Percentiles rank a stretch among this genome's conserved stretches.
These are phyloP conservation scores for Leptodactylus fallax DNA, from an alignment of 2,797 vertebrate genomes.

Conservation along the genomic window DNA sequence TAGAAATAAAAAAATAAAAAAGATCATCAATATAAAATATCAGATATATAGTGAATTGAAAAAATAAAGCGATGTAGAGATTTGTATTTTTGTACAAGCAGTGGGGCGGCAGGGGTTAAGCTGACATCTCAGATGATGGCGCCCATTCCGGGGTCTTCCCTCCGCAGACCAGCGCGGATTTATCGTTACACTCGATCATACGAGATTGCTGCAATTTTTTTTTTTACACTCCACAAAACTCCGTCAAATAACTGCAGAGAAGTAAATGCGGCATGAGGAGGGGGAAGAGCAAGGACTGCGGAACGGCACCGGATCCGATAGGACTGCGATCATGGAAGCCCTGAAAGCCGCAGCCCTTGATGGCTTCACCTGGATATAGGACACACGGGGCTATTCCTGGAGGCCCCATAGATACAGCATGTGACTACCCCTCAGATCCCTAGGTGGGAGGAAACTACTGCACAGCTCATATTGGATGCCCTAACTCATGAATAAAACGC, in stretches of 20 bases:
- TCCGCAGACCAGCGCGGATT: background rate
- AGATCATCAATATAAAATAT: background rate
- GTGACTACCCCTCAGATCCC: no score
- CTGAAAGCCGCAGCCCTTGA: background rate
- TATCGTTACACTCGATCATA: background rate
- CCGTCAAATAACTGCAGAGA: background rate
- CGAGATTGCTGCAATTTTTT: constrained; percentile 8
- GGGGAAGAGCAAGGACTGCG: background rate
- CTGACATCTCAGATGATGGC: background rate
- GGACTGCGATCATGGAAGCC: background rate
- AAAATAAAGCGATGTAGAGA: background rate
- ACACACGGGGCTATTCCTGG: no score
- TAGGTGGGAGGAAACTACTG: background rate
- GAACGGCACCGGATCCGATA: background rate
- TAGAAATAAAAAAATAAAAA: background rate
- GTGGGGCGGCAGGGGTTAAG: background rate
- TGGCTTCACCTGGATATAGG: background rate
- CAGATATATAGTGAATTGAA: background rate
- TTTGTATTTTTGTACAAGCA: background rate
- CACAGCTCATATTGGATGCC: background rate
- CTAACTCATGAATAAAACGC: background rate
- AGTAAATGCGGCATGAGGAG: background rate
- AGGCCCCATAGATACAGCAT: no score
- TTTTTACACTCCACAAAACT: constrained; percentile 28
- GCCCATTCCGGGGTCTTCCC: background rate